phyloP scores from a whole-genome alignment of 2,113 vertebrate genomes.

The Hydropotes inermis region DNA sequence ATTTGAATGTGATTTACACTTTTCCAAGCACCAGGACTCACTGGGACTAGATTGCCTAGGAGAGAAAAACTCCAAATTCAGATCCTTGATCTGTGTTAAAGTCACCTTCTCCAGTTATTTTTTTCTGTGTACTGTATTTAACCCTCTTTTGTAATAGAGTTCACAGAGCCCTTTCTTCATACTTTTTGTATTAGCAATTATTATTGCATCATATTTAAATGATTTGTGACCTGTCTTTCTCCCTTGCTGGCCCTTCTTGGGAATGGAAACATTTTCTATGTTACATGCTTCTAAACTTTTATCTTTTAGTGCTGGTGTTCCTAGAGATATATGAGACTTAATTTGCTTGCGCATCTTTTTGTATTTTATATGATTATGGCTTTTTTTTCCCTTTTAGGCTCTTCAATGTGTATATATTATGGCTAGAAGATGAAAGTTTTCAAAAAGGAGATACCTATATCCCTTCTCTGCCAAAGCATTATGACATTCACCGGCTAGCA shows the following conservation, averaged over 20 bases:
- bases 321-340: not conserved
- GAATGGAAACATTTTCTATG: not conserved
- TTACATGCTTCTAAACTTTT: not conserved
- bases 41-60: not conserved
- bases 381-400: constrained; percentile 81
- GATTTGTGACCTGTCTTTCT: not conserved
- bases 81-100: not conserved
- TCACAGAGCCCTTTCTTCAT: not conserved
- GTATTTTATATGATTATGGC: not conserved
- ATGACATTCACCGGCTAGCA: constrained; percentile 91
- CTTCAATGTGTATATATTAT: constrained; percentile 92
- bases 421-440: constrained; percentile 96
- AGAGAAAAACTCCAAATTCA: not conserved
- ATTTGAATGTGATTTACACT: not conserved
- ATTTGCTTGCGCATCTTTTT: not conserved
- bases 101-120: not conserved
- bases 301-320: not conserved
- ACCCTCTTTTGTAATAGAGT: not conserved
- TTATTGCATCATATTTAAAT: not conserved
- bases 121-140: not conserved
- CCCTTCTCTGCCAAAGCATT: constrained; percentile 93
- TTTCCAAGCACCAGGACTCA: not conserved
- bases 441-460: constrained; percentile 94
- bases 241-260: not conserved
- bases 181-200: not conserved